Percentiles rank a stretch among this genome's conserved stretches.
Conservation (phyloP, 2,888 invertebrate species). For the Chorisops tibialis region DNA sequence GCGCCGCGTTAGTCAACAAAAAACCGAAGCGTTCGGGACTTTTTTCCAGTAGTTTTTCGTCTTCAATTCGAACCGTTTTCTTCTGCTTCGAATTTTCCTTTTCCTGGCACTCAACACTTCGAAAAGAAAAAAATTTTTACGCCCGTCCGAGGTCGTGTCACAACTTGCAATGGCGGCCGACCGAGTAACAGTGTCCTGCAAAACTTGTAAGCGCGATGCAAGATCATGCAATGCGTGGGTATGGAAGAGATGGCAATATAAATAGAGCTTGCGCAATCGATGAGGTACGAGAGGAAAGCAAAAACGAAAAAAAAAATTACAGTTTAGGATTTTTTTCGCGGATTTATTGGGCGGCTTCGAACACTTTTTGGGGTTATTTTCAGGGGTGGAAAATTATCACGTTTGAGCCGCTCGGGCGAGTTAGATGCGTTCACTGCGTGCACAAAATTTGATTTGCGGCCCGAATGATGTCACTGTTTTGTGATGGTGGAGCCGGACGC, state of each 20-base stretch:
- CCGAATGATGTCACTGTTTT: conserved; percentile 17
- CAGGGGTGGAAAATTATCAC: too few species aligned
- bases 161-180: conserved; percentile 31
- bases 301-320: not conserved
- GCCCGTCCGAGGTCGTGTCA: conserved; percentile 31
- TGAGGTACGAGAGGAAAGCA: conserved; percentile 23
- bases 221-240: not conserved
- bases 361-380: not conserved
- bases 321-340: not conserved
- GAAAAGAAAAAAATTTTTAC: conserved; percentile 21
- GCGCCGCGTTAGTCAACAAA: too few species aligned
- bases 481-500: conserved; percentile 4
- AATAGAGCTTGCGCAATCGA: conserved; percentile 33
- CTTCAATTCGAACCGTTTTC: too few species aligned
- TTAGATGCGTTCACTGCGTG: too few species aligned
- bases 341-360: not conserved
- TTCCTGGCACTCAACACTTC: not conserved
- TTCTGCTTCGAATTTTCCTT: too few species aligned
- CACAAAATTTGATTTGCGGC: conserved; percentile 15
- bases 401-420: too few species aligned
- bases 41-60: too few species aligned
- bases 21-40: too few species aligned
- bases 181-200: conserved; percentile 16
- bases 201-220: not conserved
- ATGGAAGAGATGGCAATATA: conserved; percentile 21